Percentiles rank a stretch among this genome's conserved stretches.
phyloP scores from a whole-genome alignment of 2,113 vertebrate species.

The human region GRCh38 chr6:139940001-139940500 shows the following conservation, averaged over 20 bases:
- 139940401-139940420: neutral
- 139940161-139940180: constrained; percentile 22
- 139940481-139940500: neutral
- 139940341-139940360: constrained; percentile 12
- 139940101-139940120: constrained; percentile 15
- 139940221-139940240: neutral
- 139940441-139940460: neutral
- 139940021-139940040: neutral
- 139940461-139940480: neutral
- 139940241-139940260: neutral
- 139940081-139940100: constrained; percentile 5
- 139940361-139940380: neutral
- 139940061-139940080: constrained; percentile 26
- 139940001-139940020: neutral
- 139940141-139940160: neutral
- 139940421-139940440: neutral
- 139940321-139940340: constrained; percentile 1
- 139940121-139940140: neutral
- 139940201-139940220: neutral
- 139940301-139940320: neutral
- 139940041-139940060: neutral
- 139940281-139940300: neutral
- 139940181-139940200: neutral
- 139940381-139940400: constrained; percentile 39
- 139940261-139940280: neutral